Evolutionary conservation across 2,113 vertebrate species (phyloP), one percentile per base, ranked within the genome.

Genomic region (Callocephalon fimbriatum): DNA sequence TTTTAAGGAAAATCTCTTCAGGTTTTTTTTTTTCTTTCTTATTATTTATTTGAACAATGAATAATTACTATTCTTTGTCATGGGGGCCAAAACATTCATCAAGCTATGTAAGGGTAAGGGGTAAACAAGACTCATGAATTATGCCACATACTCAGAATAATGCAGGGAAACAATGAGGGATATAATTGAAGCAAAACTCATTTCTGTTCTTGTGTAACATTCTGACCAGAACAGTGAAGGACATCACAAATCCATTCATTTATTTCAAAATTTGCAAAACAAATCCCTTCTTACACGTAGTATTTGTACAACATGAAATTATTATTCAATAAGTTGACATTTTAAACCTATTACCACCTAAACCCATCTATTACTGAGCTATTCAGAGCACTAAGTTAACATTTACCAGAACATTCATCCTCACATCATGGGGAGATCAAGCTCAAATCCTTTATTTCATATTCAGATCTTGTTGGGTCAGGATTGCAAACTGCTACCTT

Each of bases 251-350:
- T 98, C 98, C 97, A 97, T 97, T 98, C 97, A 98, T 98, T 98
- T 98, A 98, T 98, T 98, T 98, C 97, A 98, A 97, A 98, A 98
- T 98, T 98, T 98, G 98, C 98, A 98, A 98, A 98, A 98, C 98
- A 98, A 98, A 98, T 98, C 98, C 98, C 98, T 98, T 98, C 96
- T 98, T 96, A 97, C 95, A 98, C 74, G 96, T 98, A 96, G 92
- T 98, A 98, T 98, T 98, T 98, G 98, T 97, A 98, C 98, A 98
- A 98, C 98, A 98, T 91, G 97, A 98, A 98, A 98, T 98, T 98
- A 98, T 98, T 98, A 98, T 98, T 98, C 98, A 98, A 98, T 98
- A 98, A 98, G 98, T 98, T 98, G 98, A 98, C 98, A 98, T 98
- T 98, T 98, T 98, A 98, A 98, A 98, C 98, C 98, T 98, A 98